phyloP scores from a whole-genome alignment of 2,888 invertebrate genomes.

The Nebria salina region DNA sequence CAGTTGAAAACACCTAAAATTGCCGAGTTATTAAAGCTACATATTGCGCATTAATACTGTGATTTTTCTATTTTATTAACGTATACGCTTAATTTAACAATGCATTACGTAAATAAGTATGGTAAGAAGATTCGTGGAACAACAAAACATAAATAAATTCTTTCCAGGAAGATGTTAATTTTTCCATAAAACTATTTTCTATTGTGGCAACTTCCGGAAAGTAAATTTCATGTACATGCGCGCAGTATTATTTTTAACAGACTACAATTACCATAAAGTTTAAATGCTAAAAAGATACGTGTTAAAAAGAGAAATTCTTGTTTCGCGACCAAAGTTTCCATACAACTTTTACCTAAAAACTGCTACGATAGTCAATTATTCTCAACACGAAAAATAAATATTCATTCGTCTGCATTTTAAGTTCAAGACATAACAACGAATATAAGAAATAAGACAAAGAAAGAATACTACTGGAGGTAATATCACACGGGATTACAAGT shows the following conservation, averaged over 20 bases:
- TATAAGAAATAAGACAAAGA: background rate
- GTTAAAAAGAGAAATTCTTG: constrained; percentile 38
- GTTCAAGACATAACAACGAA: background rate
- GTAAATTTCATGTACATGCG: no score
- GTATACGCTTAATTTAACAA: background rate
- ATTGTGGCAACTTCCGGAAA: no score
- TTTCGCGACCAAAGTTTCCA: constrained; percentile 34
- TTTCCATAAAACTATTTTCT: no score
- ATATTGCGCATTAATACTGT: no score
- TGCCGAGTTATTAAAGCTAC: no score
- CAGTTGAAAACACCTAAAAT: no score
- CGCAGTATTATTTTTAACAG: constrained; percentile 29
- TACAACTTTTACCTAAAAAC: constrained; percentile 35
- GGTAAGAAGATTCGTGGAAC: background rate
- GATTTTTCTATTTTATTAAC: no score
- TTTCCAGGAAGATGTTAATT: no score
- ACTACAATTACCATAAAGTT: constrained; percentile 43
- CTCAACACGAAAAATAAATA: constrained; percentile 41
- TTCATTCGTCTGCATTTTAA: constrained; percentile 18
- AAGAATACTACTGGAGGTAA: constrained; percentile 29
- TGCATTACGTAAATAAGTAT: background rate
- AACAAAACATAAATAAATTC: no score
- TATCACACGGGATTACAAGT: constrained; percentile 41
- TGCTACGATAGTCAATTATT: constrained; percentile 22
- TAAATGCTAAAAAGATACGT: constrained; percentile 39